phyloP scores from a whole-genome alignment of 1,140 invertebrate species.

The Drosophila saltans region DNA sequence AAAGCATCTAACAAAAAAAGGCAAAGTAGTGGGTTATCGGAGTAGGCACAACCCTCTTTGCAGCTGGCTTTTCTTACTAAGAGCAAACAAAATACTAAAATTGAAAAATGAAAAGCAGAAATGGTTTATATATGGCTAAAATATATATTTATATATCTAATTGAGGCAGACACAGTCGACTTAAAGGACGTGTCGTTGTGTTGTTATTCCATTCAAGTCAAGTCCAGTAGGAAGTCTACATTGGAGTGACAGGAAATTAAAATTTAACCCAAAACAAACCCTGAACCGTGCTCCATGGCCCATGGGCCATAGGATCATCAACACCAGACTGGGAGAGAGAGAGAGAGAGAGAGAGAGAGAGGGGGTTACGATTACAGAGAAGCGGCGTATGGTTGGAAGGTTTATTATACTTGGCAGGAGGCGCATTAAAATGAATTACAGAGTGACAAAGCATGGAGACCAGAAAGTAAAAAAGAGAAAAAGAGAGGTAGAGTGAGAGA shows the following conservation, averaged over 20 bases:
- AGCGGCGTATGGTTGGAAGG: not conserved
- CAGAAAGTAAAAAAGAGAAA: slow-evolving; percentile 11
- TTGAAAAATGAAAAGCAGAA: not conserved
- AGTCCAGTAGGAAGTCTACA: slow-evolving; percentile 55
- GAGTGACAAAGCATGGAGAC: slow-evolving; percentile 11
- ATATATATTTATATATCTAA: slow-evolving; percentile 15
- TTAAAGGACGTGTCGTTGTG: slow-evolving; percentile 6
- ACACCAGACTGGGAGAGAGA: not conserved
- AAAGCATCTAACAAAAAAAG: slow-evolving; percentile 38
- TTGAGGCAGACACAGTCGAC: slow-evolving; percentile 15
- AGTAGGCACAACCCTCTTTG: slow-evolving; percentile 1
- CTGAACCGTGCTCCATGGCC: not conserved
- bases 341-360: not conserved
- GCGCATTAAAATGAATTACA: slow-evolving; percentile 71
- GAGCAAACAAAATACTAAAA: slow-evolving; percentile 6
- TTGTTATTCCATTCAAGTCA: slow-evolving; percentile 11
- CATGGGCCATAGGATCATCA: not conserved
- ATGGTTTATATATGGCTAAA: not conserved
- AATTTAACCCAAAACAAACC: slow-evolving; percentile 58
- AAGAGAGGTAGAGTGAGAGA: not conserved
- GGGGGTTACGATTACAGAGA: not conserved
- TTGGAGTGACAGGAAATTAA: slow-evolving; percentile 74
- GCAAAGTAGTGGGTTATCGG: slow-evolving; percentile 4
- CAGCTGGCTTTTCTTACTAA: slow-evolving; percentile 4
- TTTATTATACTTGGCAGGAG: slow-evolving; percentile 26